Evolutionary conservation across 2,113 vertebrate species (phyloP), one percentile per base, ranked within the genome.

Genomic region (Sorex fumeus): DNA sequence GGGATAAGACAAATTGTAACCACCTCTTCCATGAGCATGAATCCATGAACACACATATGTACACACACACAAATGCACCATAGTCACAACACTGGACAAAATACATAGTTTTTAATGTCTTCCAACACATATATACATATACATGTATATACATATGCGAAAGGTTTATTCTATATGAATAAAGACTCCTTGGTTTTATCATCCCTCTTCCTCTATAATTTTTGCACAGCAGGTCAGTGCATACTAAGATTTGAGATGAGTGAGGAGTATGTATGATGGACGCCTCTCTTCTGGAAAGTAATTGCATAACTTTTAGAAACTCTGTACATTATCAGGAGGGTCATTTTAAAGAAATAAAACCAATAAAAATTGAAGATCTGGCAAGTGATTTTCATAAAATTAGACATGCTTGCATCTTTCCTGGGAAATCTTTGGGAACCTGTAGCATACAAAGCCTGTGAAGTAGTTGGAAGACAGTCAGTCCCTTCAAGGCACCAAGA

Each of bases 311-410:
- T 83, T 21, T 32, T 25, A 80, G 87, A 84, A 93, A 64, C 36
- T 70, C 40, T 57, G 50, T 19, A 0, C 36, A 16, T 76, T 77
- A 60, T 34, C 43, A 4, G 57, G 34, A 87, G 27, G 64, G 91
- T 78, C 7, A 12, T 62, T 91, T 87, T 82, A 62, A 78, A 30
- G 50, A 53, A 86, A 80, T 62, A 75, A 85, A 80, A 66, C 28
- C 93, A 80, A 67, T 83, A 10, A 86, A 91, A 83, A 77, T 10
- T 91, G 23, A 34, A 91, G 11, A 60, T 64, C 47, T 92, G 32
- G 67, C 89, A 86, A 75, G 25, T 84, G n/a, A 81, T 78, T 86
- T 75, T 25, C 12, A 95, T 94, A 74, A 72, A 82, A 83, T 18
- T 11, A 12, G 1, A 16, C 6, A 21, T 74, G n/a, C 40, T 66